Percentiles rank a stretch among this genome's conserved stretches.
Evolutionary conservation across 1,140 invertebrate species (phyloP).

Genomic region (Subanguina moxae): DNA sequence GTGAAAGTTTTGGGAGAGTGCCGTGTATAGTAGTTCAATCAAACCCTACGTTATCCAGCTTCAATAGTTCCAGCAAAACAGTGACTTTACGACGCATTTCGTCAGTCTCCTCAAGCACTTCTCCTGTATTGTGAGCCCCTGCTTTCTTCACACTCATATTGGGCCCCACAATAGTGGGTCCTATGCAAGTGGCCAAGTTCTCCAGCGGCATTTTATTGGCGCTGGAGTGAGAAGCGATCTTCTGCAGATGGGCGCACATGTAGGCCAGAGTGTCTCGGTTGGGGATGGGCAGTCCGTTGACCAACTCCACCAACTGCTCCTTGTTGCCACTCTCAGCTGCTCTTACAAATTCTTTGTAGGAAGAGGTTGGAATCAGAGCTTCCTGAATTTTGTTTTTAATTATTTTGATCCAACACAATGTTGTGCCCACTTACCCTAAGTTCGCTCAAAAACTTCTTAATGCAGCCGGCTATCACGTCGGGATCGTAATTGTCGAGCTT

Average conservation of each 20-base stretch:
- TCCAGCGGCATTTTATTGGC: slow-evolving; percentile 22
- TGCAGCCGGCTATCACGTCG: slow-evolving; percentile 74
- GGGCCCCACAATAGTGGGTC: slow-evolving; percentile 9
- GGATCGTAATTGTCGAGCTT: slow-evolving; percentile 65
- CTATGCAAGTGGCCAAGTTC: slow-evolving; percentile 3
- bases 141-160: neutral
- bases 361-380: slow-evolving; percentile 72
- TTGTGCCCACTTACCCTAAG: slow-evolving; percentile 16
- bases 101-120: neutral
- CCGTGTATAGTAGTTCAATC: too few species aligned
- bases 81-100: neutral
- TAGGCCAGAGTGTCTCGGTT: slow-evolving; percentile 83
- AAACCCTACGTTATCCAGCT: neutral
- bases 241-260: slow-evolving; percentile 76
- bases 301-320: slow-evolving; percentile 67
- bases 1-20: too few species aligned
- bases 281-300: slow-evolving; percentile 73
- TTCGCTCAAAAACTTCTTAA: slow-evolving; percentile 73
- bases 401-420: neutral
- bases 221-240: slow-evolving; percentile 28
- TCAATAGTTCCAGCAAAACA: slow-evolving; percentile 2
- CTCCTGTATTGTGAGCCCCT: neutral
- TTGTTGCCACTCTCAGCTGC: slow-evolving; percentile 62
- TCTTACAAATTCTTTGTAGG: slow-evolving; percentile 73
- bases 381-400: slow-evolving; percentile 63